Evolutionary conservation across 1,140 invertebrate genomes (phyloP), one percentile per base, ranked within the genome.

Genomic region (Drosophila tsacasi): DNA sequence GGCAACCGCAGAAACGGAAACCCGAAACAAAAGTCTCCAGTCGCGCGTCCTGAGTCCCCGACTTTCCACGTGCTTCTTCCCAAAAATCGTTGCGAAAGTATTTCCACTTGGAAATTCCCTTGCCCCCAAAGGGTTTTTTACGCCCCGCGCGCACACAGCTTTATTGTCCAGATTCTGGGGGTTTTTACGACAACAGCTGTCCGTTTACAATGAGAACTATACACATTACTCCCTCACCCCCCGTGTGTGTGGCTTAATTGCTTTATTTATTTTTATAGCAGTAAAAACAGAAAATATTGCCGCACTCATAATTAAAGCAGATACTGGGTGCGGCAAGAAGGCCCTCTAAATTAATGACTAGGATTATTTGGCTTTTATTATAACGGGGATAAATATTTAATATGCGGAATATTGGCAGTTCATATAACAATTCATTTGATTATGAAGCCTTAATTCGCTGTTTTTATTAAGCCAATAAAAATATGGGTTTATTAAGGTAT

Each of bases 21-120:
- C 40, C 30, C 46, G 42, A 74, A 76, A 76, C 75, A 77, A 78
- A 64, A 75, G 71, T 55, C 68, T 73, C 57, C 21, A 61, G 54
- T 50, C 27, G 30, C 49, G n/a, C 30, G 47, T 30, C 47, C 47
- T 3, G 47, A 27, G 25, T 19, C 49, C 5, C 17, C 19, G 37
- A 23, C 25, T 58, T 19, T 47, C 59, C 21, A 49, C 27, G 21
- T 10, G 44, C 17, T 32, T 35, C 32, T 52, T 52, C 1, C 19
- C n/a, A 32, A 44, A 72, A 61, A 61, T 74, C 71, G 50, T 73
- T 42, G 55, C 46, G 17, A 74, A 73, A 74, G 71, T 73, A 74
- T 74, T 74, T 74, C 68, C 55, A 71, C 37, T 73, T 39, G 27
- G 9, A 40, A 72, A 54, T 25, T 44, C 42, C 13, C 13, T 25